Base-by-base conservation (phyloP, 2,113 vertebrate species). In the Panthera tigris region DNA sequence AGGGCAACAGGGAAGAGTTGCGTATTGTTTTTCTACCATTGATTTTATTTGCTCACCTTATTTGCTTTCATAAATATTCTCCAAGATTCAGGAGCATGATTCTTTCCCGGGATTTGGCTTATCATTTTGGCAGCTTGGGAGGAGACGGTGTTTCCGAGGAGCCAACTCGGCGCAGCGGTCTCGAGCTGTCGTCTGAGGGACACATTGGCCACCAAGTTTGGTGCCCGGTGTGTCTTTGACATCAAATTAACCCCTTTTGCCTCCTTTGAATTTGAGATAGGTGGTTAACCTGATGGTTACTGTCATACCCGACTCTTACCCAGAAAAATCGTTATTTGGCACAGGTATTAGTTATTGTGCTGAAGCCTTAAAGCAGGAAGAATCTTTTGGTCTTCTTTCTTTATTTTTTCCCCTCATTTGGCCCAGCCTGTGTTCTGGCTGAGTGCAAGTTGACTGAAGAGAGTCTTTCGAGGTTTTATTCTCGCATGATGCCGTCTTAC, bases 231-330 rank as follows among this genome's bases (percentile, higher is more conserved):
- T 80, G 95, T 83, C 63, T 76, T 41, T 87, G 86, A 78, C 52
- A 84, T 80, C 39, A 45, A 25, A 27, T 74, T 90, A 94, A 39
- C 27, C 25, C 27, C 23, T 31, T 89, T 96, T 69, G 74, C 31
- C 29, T 97, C 50, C 19, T 88, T 97, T 96, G 45, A 41, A 87
- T 97, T 95, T 80, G 69, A 94, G 80, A 55, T 88, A 97, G 73
- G 57, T 91, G 95, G 78, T 98, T 98, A 96, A 79, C 89, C 71
- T 91, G 89, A 71, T 93, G 87, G 82, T 91, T 89, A 83, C 73
- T 92, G 4, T 87, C 65, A 25, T 69, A 19, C 55, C 52, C 36
- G 74, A 36, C 8, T 6, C 45, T 68, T 76, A 61, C 31, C n/a
- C 83, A 74, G 87, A 48, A 95, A 78, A 95, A 83, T 74, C 39